Evolutionary conservation across 2,888 invertebrate genomes (phyloP).

Genomic region (Ariolimax columbianus): DNA sequence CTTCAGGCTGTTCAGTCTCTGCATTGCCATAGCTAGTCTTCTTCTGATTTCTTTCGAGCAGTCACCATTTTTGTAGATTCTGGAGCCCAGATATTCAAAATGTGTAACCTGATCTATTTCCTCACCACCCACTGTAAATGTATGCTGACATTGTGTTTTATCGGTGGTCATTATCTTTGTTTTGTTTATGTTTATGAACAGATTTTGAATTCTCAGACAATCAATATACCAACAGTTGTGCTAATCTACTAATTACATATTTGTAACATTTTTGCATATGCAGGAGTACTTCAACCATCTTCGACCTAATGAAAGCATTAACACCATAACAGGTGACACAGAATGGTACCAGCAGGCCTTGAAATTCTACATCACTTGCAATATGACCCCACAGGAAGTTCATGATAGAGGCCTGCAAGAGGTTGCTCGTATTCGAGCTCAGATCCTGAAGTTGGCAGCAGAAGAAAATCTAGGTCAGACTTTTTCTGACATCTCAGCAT

Average conservation of each 20-base stretch:
- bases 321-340: constrained; percentile 67
- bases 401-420: constrained; percentile 74
- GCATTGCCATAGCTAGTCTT: too few species aligned
- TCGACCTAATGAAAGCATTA: constrained; percentile 67
- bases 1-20: too few species aligned
- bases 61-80: too few species aligned
- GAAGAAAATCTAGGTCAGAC: constrained; percentile 53
- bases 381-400: constrained; percentile 69
- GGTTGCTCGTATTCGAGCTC: constrained; percentile 68
- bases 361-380: constrained; percentile 69
- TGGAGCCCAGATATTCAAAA: too few species aligned
- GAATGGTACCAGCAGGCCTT: constrained; percentile 69
- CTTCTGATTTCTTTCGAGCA: too few species aligned
- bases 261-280: not conserved
- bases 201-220: too few species aligned
- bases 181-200: too few species aligned
- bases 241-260: not conserved
- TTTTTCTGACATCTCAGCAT: constrained; percentile 38
- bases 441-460: constrained; percentile 56
- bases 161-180: too few species aligned
- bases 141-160: too few species aligned
- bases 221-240: too few species aligned
- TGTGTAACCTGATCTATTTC: too few species aligned
- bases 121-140: too few species aligned
- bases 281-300: constrained; percentile 62